These are phyloP conservation scores for Dasypolia templi DNA, from an alignment of 2,888 invertebrate genomes.

Conservation along the genomic window DNA sequence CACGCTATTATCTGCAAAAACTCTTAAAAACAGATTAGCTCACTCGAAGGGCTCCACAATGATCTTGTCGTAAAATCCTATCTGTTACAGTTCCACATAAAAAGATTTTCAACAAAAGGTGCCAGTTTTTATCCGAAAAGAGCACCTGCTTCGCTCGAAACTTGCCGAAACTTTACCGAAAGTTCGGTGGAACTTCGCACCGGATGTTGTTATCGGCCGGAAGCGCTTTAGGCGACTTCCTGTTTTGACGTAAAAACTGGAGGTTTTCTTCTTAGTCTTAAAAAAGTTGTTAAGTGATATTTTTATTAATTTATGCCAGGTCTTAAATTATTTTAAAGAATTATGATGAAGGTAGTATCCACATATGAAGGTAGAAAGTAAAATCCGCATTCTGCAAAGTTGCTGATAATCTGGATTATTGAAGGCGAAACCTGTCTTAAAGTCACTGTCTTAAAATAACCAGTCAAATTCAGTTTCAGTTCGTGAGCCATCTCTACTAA, in stretches of 20 bases:
- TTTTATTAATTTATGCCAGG: conserved; percentile 35
- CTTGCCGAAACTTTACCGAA: conserved; percentile 73
- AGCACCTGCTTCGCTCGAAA: conserved; percentile 85
- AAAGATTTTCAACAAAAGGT: conserved; percentile 78
- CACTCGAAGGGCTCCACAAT: conserved; percentile 63
- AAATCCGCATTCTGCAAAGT: not conserved
- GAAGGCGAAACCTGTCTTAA: not conserved
- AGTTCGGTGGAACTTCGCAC: conserved; percentile 77
- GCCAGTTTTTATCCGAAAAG: conserved; percentile 86
- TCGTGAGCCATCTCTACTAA: not conserved
- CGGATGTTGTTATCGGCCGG: conserved; percentile 91
- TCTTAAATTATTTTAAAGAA: conserved; percentile 1
- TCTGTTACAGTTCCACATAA: conserved; percentile 76
- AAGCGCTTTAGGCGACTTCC: conserved; percentile 90
- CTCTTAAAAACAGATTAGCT: conserved; percentile 70
- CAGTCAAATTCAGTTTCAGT: not conserved
- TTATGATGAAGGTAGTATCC: not conserved
- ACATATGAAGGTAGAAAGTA: not conserved
- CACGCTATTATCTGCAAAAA: conserved; percentile 66
- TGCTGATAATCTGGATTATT: not conserved
- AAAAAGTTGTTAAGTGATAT: conserved; percentile 54
- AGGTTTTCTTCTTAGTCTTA: conserved; percentile 61
- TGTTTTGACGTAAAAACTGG: conserved; percentile 82
- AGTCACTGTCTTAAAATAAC: not conserved
- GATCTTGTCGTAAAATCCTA: conserved; percentile 71